phyloP scores from a whole-genome alignment of 2,797 vertebrate species.

The Gambelia wislizenii region DNA sequence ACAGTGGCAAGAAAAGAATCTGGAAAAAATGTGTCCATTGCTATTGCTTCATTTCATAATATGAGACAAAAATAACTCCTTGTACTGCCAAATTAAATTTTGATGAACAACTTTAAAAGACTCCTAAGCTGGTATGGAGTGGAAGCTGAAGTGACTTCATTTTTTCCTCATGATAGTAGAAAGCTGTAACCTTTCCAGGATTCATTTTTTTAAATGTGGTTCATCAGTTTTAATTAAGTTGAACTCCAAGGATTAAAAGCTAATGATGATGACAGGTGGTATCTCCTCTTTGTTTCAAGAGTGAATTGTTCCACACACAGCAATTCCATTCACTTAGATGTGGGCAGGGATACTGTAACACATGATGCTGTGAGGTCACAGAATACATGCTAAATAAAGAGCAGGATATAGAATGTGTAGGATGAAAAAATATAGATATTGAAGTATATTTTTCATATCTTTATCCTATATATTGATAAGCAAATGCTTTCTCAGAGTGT shows the following conservation, averaged over 20 bases:
- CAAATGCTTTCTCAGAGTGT: neutral
- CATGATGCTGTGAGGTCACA: neutral
- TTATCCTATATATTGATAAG: neutral
- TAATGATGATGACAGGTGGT: constrained; percentile 6
- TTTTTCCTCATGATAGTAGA: neutral
- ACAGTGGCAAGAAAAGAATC: neutral
- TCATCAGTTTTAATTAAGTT: constrained; percentile 53
- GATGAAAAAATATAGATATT: neutral
- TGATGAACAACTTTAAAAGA: constrained; percentile 15
- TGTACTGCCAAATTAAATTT: constrained; percentile 13
- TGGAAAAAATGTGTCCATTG: neutral
- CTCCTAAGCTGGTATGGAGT: neutral
- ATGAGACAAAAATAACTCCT: neutral
- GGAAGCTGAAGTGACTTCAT: neutral
- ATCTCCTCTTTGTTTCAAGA: constrained; percentile 33
- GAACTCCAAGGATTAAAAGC: constrained; percentile 31
- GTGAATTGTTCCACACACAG: constrained; percentile 30
- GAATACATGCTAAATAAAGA: neutral
- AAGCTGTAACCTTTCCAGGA: constrained; percentile 29
- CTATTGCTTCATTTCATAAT: neutral
- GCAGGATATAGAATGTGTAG: neutral
- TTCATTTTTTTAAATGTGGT: constrained; percentile 50
- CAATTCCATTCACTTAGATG: constrained; percentile 2
- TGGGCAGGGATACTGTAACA: neutral
- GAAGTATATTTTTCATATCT: neutral